phyloP scores from a whole-genome alignment of 2,113 vertebrate genomes.

The Sorex araneus region DNA sequence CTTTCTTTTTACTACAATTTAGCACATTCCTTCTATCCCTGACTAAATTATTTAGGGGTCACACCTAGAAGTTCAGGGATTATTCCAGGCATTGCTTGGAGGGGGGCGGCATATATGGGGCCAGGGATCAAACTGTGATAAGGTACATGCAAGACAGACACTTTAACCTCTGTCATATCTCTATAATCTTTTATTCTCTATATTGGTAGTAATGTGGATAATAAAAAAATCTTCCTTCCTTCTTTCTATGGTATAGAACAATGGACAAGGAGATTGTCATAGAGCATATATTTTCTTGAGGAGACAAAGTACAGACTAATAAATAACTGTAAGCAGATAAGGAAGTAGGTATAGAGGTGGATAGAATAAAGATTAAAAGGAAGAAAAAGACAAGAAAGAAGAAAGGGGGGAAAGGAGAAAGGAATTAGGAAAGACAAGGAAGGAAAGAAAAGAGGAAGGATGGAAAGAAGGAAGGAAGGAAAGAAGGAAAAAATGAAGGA shows the following conservation, averaged over 20 bases:
- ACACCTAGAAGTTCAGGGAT: too few relatives aligned
- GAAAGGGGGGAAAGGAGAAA: not conserved
- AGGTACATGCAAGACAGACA: too few relatives aligned
- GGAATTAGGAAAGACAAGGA: too few relatives aligned
- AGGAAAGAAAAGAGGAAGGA: accelerated
- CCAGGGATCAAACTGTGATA: too few relatives aligned
- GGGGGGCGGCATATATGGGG: too few relatives aligned
- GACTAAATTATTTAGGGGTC: too few relatives aligned
- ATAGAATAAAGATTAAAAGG: accelerated
- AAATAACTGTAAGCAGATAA: not conserved
- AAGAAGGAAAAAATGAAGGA: too few relatives aligned
- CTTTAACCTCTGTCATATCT: too few relatives aligned
- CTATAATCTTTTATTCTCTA: too few relatives aligned
- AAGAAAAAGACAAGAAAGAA: not conserved
- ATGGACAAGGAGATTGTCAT: not conserved
- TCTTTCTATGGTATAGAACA: not conserved
- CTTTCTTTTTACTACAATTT: not conserved
- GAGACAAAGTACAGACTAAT: not conserved
- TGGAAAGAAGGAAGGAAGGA: not conserved
- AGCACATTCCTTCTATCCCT: not conserved
- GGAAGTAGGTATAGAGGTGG: not conserved
- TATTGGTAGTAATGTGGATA: not conserved
- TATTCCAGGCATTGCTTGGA: too few relatives aligned
- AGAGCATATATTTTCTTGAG: not conserved
- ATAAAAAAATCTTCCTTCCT: not conserved